Evolutionary conservation across 2,888 invertebrate species (phyloP).

Genomic region (Keiferia lycopersicella): DNA sequence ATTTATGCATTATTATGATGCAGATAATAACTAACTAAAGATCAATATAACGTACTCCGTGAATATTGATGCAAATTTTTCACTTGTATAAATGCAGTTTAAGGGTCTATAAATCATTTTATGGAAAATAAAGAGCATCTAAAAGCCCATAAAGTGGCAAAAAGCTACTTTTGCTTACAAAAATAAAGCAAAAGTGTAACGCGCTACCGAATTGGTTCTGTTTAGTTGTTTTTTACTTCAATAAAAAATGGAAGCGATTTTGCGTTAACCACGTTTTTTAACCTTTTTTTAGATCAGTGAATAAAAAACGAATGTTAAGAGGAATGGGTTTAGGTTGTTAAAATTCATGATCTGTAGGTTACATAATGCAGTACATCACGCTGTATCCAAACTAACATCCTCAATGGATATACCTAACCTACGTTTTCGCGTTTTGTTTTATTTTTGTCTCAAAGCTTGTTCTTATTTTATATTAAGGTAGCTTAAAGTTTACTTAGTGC

Average conservation of each 20-base stretch:
- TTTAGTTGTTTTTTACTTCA: slow-evolving; percentile 47
- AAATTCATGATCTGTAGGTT: slow-evolving; percentile 27
- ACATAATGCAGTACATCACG: slow-evolving; percentile 35
- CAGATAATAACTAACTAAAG: background rate
- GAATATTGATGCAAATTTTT: slow-evolving; percentile 25
- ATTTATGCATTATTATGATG: background rate
- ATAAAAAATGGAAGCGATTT: slow-evolving; percentile 56
- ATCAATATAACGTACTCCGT: slow-evolving; percentile 21
- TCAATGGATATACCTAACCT: background rate
- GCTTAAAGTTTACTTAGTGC: too few relatives aligned
- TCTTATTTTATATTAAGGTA: too few relatives aligned
- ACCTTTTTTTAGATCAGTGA: slow-evolving; percentile 36
- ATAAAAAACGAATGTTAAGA: slow-evolving; percentile 33
- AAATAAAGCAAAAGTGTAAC: slow-evolving; percentile 64
- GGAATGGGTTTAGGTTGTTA: slow-evolving; percentile 32
- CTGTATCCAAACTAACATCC: background rate
- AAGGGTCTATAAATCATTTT: slow-evolving; percentile 60
- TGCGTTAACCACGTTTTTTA: slow-evolving; percentile 39
- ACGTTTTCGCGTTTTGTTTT: background rate
- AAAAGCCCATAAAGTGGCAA: slow-evolving; percentile 61
- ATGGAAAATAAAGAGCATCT: slow-evolving; percentile 48
- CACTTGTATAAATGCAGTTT: slow-evolving; percentile 37
- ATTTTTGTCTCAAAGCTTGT: background rate
- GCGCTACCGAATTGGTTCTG: slow-evolving; percentile 65
- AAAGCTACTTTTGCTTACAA: slow-evolving; percentile 49